Conservation (phyloP, 2,113 vertebrate species). For the Nibea albiflora region DNA sequence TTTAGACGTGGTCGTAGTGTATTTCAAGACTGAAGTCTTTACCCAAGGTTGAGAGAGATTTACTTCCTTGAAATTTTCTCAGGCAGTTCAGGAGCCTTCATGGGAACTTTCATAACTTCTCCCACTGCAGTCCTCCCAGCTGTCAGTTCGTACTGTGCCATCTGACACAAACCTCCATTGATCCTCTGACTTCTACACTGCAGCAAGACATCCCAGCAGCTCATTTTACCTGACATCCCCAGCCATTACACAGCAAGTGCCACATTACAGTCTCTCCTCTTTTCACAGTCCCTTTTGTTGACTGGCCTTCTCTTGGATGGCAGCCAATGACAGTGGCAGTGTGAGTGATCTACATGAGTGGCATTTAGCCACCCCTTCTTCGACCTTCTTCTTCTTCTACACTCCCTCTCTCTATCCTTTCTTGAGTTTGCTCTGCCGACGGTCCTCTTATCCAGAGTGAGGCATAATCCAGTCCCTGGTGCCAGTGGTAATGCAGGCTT, state of each 20-base stretch:
- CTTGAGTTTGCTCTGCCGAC: conserved; percentile 47
- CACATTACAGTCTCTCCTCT: conserved; percentile 47
- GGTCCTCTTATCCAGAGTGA: conserved; percentile 60
- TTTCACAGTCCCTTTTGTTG: conserved; percentile 63
- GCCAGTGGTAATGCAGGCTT: conserved; percentile 67
- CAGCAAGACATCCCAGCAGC: conserved; percentile 50
- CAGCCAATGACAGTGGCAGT: conserved; percentile 60
- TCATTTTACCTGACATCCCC: conserved; percentile 65
- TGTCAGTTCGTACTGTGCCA: conserved; percentile 36
- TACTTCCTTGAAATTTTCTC: not conserved
- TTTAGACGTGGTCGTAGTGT: not conserved
- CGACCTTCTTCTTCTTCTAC: conserved; percentile 39
- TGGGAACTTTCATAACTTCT: not conserved
- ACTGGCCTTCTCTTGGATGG: conserved; percentile 58
- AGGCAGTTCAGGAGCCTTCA: not conserved
- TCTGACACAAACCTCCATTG: conserved; percentile 49
- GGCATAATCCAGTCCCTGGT: conserved; percentile 69
- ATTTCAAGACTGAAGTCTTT: not conserved
- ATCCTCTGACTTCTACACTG: conserved; percentile 46
- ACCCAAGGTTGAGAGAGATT: not conserved
- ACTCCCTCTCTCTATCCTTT: conserved; percentile 33
- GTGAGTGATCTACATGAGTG: conserved; percentile 57
- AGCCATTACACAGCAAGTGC: conserved; percentile 45
- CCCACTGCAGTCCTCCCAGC: conserved; percentile 3
- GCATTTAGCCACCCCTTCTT: conserved; percentile 59